A percentile compares a stretch with the other conserved stretches of the same genome.
phyloP scores from a whole-genome alignment of 2,797 vertebrate species.

The Carcharodon carcharias region DNA sequence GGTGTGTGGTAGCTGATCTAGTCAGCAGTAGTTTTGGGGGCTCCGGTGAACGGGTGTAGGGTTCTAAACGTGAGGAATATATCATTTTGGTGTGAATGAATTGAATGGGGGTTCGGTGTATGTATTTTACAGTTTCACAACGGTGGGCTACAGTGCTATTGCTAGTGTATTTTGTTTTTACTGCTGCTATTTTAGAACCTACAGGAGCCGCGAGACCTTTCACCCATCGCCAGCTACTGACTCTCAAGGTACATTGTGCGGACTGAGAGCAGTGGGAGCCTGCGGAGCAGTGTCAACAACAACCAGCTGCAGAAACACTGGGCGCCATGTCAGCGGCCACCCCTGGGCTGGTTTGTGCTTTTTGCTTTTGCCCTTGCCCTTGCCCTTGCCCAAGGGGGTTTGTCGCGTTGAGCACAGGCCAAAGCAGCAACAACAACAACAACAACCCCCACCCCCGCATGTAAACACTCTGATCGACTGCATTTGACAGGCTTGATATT shows the following conservation, averaged over 20 bases:
- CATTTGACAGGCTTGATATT: neutral
- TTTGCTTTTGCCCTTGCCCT: neutral
- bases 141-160: neutral
- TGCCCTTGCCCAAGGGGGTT: neutral
- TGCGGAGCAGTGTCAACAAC: neutral
- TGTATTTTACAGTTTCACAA: neutral
- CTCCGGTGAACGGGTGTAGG: neutral
- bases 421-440: neutral
- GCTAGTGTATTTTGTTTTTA: no score
- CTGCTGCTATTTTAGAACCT: no score
- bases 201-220: neutral
- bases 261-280: no score
- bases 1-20: neutral
- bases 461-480: neutral
- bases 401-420: neutral
- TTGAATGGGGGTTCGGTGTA: neutral
- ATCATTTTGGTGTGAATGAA: neutral
- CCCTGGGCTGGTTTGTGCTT: neutral
- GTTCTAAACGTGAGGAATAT: neutral
- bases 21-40: neutral
- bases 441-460: no score
- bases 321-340: neutral
- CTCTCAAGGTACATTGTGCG: neutral
- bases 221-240: neutral
- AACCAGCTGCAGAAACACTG: neutral